These are phyloP conservation scores for Anguilla pacifica DNA, from an alignment of 2,797 vertebrate genomes.

Conservation along the genomic window DNA sequence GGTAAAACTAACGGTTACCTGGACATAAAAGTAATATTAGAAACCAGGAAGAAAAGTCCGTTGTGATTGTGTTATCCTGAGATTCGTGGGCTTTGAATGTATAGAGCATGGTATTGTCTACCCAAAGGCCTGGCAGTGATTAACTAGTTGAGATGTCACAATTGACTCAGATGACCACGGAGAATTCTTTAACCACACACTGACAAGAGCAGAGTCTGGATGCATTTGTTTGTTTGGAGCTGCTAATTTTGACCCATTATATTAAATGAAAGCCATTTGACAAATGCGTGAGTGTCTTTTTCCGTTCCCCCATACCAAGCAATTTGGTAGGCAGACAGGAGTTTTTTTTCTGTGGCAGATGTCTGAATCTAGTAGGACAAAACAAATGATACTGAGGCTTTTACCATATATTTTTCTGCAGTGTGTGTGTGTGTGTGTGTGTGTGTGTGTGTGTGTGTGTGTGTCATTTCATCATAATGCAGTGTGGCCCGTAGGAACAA, in stretches of 20 bases:
- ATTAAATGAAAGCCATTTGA: background rate
- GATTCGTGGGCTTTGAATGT: no score
- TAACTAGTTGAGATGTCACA: no score
- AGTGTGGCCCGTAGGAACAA: background rate
- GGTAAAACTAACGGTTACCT: no score
- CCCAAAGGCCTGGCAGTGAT: no score
- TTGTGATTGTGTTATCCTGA: no score
- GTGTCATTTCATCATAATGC: background rate
- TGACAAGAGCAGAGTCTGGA: background rate
- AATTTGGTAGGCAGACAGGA: background rate
- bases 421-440: background rate
- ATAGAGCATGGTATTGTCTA: no score
- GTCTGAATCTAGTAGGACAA: background rate
- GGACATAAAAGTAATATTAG: no score
- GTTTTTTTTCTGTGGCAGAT: background rate
- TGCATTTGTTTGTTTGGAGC: background rate
- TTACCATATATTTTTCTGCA: background rate
- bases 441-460: background rate
- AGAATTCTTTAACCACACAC: background rate
- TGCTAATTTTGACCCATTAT: background rate
- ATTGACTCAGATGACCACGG: no score
- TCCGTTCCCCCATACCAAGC: background rate
- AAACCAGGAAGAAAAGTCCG: no score
- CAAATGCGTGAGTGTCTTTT: background rate
- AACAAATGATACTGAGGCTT: background rate